Conservation (phyloP, 2,797 vertebrate species). For the Lepus oiostolus region DNA sequence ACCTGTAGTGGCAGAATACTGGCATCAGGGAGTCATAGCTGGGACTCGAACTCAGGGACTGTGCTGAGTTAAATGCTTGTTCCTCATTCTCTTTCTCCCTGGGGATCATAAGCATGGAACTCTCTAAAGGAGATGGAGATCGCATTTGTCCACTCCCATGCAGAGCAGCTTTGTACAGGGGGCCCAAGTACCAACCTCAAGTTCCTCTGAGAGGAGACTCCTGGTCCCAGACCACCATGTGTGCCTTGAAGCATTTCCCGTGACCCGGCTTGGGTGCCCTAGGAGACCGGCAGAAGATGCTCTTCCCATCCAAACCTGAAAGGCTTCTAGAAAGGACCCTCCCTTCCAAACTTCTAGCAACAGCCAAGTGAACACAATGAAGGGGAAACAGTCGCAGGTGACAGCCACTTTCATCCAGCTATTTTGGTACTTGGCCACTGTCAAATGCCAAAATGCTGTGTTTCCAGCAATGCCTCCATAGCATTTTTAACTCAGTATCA, state of each 20-base stretch:
- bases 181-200: neutral
- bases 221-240: neutral
- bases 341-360: neutral
- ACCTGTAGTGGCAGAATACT: too few relatives aligned
- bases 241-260: neutral
- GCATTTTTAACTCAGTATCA: slow-evolving; percentile 59
- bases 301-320: neutral
- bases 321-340: neutral
- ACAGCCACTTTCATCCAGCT: neutral
- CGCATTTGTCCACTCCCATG: neutral
- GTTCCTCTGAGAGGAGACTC: neutral
- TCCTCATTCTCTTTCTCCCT: too few relatives aligned
- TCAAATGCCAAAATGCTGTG: neutral
- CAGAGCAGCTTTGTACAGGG: neutral
- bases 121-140: accelerated
- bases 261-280: neutral
- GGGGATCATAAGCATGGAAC: neutral
- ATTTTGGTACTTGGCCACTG: neutral
- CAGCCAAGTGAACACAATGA: neutral
- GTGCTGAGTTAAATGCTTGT: too few relatives aligned
- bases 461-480: neutral
- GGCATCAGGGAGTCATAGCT: too few relatives aligned
- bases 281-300: neutral
- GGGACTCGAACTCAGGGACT: too few relatives aligned
- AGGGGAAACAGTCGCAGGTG: neutral